phyloP scores from a whole-genome alignment of 2,888 invertebrate species.

The Spilarctia lutea region DNA sequence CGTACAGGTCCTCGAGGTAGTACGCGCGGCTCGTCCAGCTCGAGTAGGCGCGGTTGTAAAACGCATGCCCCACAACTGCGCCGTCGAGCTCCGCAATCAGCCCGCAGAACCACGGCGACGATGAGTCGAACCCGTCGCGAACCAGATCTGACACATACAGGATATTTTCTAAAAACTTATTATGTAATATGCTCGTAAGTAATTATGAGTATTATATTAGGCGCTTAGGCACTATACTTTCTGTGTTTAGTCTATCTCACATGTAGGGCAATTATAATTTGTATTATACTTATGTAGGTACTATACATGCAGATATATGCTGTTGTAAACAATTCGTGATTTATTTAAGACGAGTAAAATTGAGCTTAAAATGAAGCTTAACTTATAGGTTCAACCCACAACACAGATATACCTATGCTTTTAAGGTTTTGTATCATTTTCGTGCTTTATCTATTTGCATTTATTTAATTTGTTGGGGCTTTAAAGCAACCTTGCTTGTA shows the following conservation, averaged over 20 bases:
- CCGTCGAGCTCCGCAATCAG: constrained; percentile 86
- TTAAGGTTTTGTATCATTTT: no score
- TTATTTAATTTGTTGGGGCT: no score
- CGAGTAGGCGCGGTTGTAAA: constrained; percentile 94
- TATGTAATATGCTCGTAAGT: not conserved
- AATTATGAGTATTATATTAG: no score
- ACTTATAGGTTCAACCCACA: no score
- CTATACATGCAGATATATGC: no score
- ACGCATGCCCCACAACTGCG: constrained; percentile 89
- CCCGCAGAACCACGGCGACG: constrained; percentile 88
- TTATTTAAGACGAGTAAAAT: not conserved
- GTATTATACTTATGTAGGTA: not conserved
- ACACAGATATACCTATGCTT: no score
- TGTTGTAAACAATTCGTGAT: not conserved
- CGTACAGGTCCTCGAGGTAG: constrained; percentile 95
- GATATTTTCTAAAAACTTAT: not conserved
- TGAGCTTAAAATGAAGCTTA: no score
- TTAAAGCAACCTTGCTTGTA: no score
- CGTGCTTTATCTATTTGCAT: no score
- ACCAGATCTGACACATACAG: constrained; percentile 81
- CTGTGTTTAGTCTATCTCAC: not conserved
- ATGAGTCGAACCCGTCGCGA: constrained; percentile 89
- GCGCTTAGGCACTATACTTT: no score
- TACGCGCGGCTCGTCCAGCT: constrained; percentile 94
- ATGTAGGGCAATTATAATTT: not conserved